phyloP scores from a whole-genome alignment of 2,113 vertebrate genomes.

The Amazona guildingii region DNA sequence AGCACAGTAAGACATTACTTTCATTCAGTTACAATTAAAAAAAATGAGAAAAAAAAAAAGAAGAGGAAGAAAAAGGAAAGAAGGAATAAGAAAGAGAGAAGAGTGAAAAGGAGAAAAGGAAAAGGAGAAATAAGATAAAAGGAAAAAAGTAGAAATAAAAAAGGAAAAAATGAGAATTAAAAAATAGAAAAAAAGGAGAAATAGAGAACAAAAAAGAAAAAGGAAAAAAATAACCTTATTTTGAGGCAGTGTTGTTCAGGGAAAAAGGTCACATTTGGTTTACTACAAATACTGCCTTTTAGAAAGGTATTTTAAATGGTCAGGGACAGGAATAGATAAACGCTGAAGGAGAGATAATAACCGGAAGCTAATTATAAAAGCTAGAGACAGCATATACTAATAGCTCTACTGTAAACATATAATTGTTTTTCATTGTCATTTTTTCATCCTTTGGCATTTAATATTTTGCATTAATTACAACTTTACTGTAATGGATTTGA shows the following conservation, averaged over 20 bases:
- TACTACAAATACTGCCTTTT: background rate
- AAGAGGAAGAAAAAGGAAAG: rapidly evolving
- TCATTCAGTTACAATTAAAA: background rate
- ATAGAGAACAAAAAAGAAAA: background rate
- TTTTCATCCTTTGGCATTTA: background rate
- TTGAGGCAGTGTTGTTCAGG: background rate
- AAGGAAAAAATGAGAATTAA: rapidly evolving
- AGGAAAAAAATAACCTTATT: background rate
- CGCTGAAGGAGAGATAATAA: conserved; percentile 1
- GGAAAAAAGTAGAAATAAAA: background rate
- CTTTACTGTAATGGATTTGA: conserved; percentile 1
- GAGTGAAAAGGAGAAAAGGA: background rate
- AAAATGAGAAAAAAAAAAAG: rapidly evolving
- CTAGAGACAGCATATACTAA: background rate
- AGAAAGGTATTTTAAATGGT: background rate
- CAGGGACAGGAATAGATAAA: background rate
- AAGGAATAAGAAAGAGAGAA: background rate
- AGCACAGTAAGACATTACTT: background rate
- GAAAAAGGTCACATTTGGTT: background rate
- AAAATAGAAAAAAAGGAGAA: no score
- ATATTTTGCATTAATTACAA: conserved; percentile 19
- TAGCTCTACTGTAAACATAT: conserved; percentile 24
- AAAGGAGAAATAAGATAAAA: background rate
- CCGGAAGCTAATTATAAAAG: conserved; percentile 6
- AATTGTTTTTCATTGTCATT: conserved; percentile 27